phyloP scores from a whole-genome alignment of 2,113 vertebrate species.

The Rattus rattus region DNA sequence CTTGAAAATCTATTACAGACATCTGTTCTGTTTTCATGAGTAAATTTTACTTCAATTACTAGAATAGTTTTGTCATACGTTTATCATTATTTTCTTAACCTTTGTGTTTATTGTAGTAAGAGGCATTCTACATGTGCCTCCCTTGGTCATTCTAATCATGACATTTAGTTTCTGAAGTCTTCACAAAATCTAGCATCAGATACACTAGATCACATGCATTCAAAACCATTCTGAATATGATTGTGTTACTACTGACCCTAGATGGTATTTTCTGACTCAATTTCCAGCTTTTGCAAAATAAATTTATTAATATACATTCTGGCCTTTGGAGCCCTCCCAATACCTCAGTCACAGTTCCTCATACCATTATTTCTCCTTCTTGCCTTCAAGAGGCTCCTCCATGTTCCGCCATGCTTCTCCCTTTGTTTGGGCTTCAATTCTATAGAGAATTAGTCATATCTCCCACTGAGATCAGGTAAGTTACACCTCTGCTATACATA shows the following conservation, averaged over 20 bases:
- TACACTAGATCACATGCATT: background rate
- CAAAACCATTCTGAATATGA: background rate
- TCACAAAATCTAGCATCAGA: background rate
- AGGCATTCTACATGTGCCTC: background rate
- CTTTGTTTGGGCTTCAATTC: too few species aligned
- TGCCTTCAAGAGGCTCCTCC: too few species aligned
- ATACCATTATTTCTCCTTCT: too few species aligned
- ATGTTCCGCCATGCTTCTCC: too few species aligned
- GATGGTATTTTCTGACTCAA: background rate
- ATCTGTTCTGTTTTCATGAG: background rate
- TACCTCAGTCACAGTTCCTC: too few species aligned
- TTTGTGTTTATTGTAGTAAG: background rate
- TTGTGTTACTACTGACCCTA: background rate
- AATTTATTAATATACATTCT: background rate
- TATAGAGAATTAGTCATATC: too few species aligned
- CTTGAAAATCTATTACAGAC: background rate
- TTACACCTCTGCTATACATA: too few species aligned
- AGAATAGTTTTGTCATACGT: background rate
- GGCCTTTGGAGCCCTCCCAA: too few species aligned
- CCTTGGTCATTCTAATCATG: background rate
- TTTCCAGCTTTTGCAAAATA: background rate
- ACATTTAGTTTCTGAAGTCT: background rate
- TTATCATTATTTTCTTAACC: background rate
- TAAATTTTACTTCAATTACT: background rate
- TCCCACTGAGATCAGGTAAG: too few species aligned